Evolutionary conservation across 2,797 vertebrate genomes (phyloP), one percentile per base, ranked within the genome.

Genomic region (Rhinichthys osculus): DNA sequence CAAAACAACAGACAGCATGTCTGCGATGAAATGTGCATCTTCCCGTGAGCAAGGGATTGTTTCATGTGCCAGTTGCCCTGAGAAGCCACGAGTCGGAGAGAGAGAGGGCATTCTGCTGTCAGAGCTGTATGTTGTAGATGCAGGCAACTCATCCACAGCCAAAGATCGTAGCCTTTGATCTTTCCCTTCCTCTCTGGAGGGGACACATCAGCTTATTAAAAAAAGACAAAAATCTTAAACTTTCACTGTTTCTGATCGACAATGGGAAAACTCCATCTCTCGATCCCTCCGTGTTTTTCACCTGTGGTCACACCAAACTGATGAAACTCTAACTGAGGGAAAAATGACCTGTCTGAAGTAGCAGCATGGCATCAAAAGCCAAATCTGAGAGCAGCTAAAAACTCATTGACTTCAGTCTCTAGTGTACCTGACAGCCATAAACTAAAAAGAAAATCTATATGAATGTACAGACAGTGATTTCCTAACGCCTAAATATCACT

Each of bases 81-180:
- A 35, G 23, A 81, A 69, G 64, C 64, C 11, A 4, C 2, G 4
- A 80, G n/a, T 92, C 90, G 90, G 94, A 93, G 90, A 30, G 30
- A 89, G 92, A 92, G 92, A 90, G 90, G 91, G 91, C 91, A 92
- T 94, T 91, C 90, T 93, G 88, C 90, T 93, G 92, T 93, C 92
- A 93, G 92, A 92, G 92, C 90, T 84, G 88, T 88, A 91, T 54
- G 66, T 42, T 78, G 89, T 90, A 90, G 90, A 86, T 87, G 38
- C 82, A 87, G 90, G 92, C 91, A 92, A 91, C 92, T 94, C 92
- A 91, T 92, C 92, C 92, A 92, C 90, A 93, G 91, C 90, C 47
- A 92, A 91, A 92, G 91, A 94, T 94, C 94, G 91, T 85, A 91
- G 91, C 91, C 92, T 95, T 94, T 94, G 93, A 95, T 95, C 89